A percentile compares a stretch with the other conserved stretches of the same genome.
Conservation (phyloP, 2,797 vertebrate genomes). For the Sebastes jordani region DNA sequence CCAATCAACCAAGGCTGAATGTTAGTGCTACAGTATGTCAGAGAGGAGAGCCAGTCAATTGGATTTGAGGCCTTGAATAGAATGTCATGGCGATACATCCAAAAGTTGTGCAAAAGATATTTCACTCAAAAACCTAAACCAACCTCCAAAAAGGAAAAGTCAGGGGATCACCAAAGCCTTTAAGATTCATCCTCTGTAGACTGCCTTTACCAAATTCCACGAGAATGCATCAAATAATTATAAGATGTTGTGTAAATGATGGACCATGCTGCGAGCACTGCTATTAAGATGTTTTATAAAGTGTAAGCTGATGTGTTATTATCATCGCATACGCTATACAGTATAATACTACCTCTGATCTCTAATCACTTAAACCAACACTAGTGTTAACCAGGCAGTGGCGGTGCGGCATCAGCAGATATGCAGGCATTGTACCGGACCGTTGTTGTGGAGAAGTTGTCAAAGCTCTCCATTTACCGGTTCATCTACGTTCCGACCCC, state of each 20-base stretch:
- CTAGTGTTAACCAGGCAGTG: not conserved
- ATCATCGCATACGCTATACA: not conserved
- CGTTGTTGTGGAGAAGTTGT: no score
- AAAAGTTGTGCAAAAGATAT: not conserved
- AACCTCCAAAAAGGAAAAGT: not conserved
- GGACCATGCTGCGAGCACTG: not conserved
- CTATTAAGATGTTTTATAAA: not conserved
- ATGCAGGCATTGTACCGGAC: no score
- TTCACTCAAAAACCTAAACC: not conserved
- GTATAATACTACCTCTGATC: not conserved
- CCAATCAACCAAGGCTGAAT: not conserved
- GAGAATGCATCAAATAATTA: not conserved
- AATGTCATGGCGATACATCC: not conserved
- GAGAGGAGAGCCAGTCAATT: not conserved
- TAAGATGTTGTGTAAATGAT: not conserved
- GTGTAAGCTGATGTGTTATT: not conserved
- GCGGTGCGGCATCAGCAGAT: no score
- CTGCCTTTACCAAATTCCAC: not conserved
- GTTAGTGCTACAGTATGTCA: not conserved
- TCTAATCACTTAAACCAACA: not conserved
- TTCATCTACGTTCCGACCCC: no score
- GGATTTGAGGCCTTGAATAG: no score
- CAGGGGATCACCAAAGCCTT: no score
- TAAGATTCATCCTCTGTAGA: not conserved
- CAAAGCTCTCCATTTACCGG: no score